Percentiles rank a stretch among this genome's conserved stretches.
Conservation (phyloP, 2,113 vertebrate species). For the Periophthalmus modestus region DNA sequence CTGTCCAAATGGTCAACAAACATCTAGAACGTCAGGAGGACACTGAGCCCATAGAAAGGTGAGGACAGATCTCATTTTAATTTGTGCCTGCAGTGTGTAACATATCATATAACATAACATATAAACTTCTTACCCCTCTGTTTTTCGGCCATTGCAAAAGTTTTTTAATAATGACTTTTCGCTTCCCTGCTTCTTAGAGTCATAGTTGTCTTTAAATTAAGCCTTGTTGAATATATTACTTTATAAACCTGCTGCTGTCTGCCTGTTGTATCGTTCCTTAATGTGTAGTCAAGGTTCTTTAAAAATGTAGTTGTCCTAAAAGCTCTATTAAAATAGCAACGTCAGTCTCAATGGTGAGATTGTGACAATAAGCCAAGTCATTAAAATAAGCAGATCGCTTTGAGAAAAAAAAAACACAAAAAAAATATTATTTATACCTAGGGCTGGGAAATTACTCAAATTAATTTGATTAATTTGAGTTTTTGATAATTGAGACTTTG, state of each 20-base stretch:
- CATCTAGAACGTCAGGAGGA: conserved; percentile 69
- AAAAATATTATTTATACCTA: conserved; percentile 9
- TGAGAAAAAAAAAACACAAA: conserved; percentile 12
- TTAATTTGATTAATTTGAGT: too few species aligned
- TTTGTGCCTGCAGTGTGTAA: neutral
- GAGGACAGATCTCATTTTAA: neutral
- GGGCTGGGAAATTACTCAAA: too few species aligned
- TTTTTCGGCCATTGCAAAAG: neutral
- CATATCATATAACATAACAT: neutral
- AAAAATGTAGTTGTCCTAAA: neutral
- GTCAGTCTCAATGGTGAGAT: conserved; percentile 6
- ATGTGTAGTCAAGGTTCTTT: conserved; percentile 22
- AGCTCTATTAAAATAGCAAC: conserved; percentile 1
- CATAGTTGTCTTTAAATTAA: conserved; percentile 13
- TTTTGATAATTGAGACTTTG: too few species aligned
- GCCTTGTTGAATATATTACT: conserved; percentile 32
- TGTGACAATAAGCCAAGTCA: conserved; percentile 2
- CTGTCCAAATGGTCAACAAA: conserved; percentile 71
- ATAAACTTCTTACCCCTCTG: neutral
- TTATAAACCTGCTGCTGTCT: conserved; percentile 31
- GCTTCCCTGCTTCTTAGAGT: neutral
- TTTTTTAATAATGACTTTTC: conserved; percentile 15
- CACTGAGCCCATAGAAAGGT: conserved; percentile 79
- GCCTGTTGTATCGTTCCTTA: conserved; percentile 23
- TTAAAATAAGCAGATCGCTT: neutral